Conservation (phyloP, 1,140 invertebrate genomes). For the Hyles euphorbiae region DNA sequence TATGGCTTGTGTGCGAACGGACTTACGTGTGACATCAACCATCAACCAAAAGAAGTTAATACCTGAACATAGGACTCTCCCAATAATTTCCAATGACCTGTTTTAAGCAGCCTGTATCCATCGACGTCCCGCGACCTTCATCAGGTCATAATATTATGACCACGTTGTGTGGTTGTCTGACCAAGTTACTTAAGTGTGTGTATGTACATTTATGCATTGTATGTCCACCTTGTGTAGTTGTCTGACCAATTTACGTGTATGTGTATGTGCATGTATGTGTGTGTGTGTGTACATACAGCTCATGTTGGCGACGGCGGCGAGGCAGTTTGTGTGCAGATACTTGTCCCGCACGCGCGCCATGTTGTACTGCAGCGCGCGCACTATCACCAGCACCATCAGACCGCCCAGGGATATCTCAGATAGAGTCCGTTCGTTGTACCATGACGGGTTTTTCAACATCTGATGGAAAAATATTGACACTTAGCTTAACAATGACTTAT, state of each 20-base stretch:
- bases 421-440: slow-evolving; percentile 94
- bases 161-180: too few species aligned
- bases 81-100: too few species aligned
- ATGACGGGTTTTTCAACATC: slow-evolving; percentile 90
- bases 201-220: neutral
- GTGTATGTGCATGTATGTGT: neutral
- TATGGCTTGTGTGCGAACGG: too few species aligned
- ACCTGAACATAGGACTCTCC: too few species aligned
- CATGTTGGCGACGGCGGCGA: slow-evolving; percentile 99
- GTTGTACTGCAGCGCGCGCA: slow-evolving; percentile 98
- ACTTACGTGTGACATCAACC: too few species aligned
- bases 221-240: too few species aligned
- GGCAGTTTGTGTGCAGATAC: slow-evolving; percentile 97
- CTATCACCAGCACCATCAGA: slow-evolving; percentile 95
- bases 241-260: too few species aligned
- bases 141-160: too few species aligned
- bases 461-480: slow-evolving; percentile 58
- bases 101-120: too few species aligned
- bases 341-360: slow-evolving; percentile 97
- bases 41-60: too few species aligned
- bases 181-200: neutral
- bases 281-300: slow-evolving; percentile 42
- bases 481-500: too few species aligned
- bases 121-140: too few species aligned
- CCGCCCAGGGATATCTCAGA: slow-evolving; percentile 96